Evolutionary conservation across 1,140 invertebrate species (phyloP), one percentile per base, ranked within the genome.

Genomic region (Saxidomus purpurata): DNA sequence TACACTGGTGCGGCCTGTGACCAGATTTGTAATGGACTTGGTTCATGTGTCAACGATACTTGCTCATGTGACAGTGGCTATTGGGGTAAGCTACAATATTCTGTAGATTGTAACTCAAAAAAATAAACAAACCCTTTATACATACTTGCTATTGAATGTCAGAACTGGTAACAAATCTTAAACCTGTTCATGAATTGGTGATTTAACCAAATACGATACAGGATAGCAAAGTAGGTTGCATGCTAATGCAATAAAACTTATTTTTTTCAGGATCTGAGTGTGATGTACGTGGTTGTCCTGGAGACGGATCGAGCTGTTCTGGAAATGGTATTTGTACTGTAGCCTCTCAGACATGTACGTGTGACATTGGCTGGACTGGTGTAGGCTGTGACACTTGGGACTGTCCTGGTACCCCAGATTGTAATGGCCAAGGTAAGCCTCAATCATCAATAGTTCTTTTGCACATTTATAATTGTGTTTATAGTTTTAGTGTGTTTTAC

Each of bases 271-370:
- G 93, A 15, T 40, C 47, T 31, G 55, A 77, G 17, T 94, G 93
- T 91, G 83, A 77, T 47, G 92, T 90, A 43, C 80, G 83, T 47
- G 94, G 94, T 9, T 94, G 94, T 71, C 94, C 94, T 22, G 94
- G 93, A 67, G 89, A 89, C 19, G 89, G 84, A 8, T 15, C 61
- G n/a, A 93, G 91, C 49, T 96, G 96, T 86, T 94, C 92, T 25
- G 95, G 95, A 6, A 94, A 95, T 89, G 96, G 96, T 22, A 92
- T 90, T 85, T 96, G 96, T 90, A 92, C 94, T 47, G 93, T 93
- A 0, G 82, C 92, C 47, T 89, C 92, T 31, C 93, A 94, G 89
- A 91, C 89, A 0, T 94, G 94, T 85, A 86, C 85, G 3, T 94
- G 94, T 91, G 74, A 94, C 79, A 81, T 86, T 22, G 89, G 89